Evolutionary conservation across 2,113 vertebrate genomes (phyloP).

Genomic region (Raphicerus campestris): DNA sequence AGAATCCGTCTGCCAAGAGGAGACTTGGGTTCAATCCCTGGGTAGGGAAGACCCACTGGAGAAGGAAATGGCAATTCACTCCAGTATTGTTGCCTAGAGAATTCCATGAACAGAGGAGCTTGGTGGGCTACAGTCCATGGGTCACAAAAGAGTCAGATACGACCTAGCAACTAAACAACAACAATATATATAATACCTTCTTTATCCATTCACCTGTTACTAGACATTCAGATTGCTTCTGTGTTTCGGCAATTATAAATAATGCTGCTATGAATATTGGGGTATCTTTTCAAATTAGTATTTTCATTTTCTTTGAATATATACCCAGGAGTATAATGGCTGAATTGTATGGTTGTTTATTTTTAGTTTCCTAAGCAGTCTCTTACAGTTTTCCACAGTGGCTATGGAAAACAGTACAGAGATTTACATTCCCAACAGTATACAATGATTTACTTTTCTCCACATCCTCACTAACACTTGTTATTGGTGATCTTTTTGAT

Average conservation of each 20-base stretch:
- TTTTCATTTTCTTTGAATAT: neutral
- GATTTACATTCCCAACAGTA: neutral
- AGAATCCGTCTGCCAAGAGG: neutral
- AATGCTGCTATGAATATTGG: neutral
- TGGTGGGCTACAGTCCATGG: neutral
- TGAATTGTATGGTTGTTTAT: neutral
- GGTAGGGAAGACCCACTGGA: neutral
- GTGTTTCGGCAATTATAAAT: neutral
- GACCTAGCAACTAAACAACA: neutral
- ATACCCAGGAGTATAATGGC: neutral
- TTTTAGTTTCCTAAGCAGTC: neutral
- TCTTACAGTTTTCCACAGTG: neutral
- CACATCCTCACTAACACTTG: neutral
- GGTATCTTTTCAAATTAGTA: neutral
- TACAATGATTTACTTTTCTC: neutral
- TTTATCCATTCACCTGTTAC: neutral
- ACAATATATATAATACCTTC: neutral
- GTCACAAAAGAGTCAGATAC: neutral
- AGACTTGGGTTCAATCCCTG: neutral
- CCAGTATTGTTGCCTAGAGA: neutral
- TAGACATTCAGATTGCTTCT: neutral
- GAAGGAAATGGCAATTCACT: neutral
- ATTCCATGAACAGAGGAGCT: neutral
- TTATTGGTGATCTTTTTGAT: neutral
- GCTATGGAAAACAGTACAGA: neutral